Base-by-base conservation (phyloP, 37 sponge, comb jelly and placozoan genomes). In the Ianthella basta region DNA sequence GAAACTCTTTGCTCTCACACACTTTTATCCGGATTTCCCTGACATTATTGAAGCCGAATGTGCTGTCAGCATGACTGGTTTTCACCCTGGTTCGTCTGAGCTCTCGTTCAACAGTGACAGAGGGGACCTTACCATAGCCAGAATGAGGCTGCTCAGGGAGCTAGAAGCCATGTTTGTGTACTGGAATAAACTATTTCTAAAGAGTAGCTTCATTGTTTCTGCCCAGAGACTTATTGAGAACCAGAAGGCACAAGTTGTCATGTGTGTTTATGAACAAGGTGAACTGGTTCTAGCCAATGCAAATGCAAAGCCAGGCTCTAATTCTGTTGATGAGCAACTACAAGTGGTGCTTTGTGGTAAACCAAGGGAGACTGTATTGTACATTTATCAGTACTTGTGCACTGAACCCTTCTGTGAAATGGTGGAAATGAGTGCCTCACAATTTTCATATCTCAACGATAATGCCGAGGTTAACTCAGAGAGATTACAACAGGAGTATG, bases 11-110 rank as follows among this genome's bases (percentile, higher is more conserved):
- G 69, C 84, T 5, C 68, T 88, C 30, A 44, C 77, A 32, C 16
- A 80, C 18, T 35, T 88, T 23, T 19, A 79, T 15, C 88, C 84
- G 29, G 30, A 41, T 23, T 59, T 88, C 29, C 44, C 80, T 29
- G 19, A 55, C 10, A 59, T 54, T 0, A 83, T 83, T 6, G 3
- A 29, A n/a, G n/a, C 60, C 8, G 74, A 56, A 21, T 55, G 60
- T 55, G 53, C 30, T 68, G 88, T 83, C 15, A 4, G 1, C 37
- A 44, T 88, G 6, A 35, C 25, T 32, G 84, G 84, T 54, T 83
- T 56, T 55, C 39, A 68, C 13, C 32, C 15, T 3, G 59, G 19
- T 30, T 66, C 80, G 15, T 29, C 80, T 8, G 66, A 64, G 66
- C 66, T 64, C 6, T 10, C 66, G 14, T 16, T 64, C 29, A 30